Evolutionary conservation across 30 jellyfish, hydroid and myxozoan species (phyloP).

Genomic region (Morbakka virulenta): DNA sequence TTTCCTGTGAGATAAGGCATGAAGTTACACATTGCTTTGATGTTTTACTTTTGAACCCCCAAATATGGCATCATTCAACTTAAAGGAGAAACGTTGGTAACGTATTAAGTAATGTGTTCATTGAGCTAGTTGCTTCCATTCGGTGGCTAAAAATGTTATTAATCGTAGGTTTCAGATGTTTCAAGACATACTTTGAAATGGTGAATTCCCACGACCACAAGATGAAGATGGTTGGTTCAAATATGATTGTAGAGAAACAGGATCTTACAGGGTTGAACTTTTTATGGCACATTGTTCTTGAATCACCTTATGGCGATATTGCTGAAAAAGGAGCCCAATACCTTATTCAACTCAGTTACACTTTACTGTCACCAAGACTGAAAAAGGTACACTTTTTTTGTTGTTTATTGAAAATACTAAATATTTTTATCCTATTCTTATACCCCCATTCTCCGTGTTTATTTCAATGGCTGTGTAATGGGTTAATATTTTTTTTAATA

Average conservation of each 20-base stretch:
- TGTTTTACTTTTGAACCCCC: too few species aligned
- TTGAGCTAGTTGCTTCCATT: too few species aligned
- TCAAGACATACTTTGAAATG: conserved; percentile 71
- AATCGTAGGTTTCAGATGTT: conserved; percentile 72
- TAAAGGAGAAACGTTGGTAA: too few species aligned
- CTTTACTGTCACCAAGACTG: conserved; percentile 62
- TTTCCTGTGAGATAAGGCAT: too few species aligned
- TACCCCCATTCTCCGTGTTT: neutral
- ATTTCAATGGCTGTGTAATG: neutral
- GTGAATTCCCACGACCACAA: conserved; percentile 75
- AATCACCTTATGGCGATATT: conserved; percentile 70
- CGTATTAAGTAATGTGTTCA: too few species aligned
- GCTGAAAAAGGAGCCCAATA: conserved; percentile 90
- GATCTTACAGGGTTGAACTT: conserved; percentile 75
- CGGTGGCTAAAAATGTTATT: too few species aligned
- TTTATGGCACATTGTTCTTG: conserved; percentile 69
- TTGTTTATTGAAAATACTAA: too few species aligned
- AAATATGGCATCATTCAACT: too few species aligned
- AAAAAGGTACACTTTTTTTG: conserved; percentile 58
- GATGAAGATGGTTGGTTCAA: conserved; percentile 53
- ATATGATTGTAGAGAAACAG: conserved; percentile 62
- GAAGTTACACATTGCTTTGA: too few species aligned
- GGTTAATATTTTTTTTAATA: neutral
- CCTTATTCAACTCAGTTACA: conserved; percentile 64
- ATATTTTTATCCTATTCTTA: neutral